Conservation (phyloP, 2,888 invertebrate genomes). For the Macroteleia sp. region DNA sequence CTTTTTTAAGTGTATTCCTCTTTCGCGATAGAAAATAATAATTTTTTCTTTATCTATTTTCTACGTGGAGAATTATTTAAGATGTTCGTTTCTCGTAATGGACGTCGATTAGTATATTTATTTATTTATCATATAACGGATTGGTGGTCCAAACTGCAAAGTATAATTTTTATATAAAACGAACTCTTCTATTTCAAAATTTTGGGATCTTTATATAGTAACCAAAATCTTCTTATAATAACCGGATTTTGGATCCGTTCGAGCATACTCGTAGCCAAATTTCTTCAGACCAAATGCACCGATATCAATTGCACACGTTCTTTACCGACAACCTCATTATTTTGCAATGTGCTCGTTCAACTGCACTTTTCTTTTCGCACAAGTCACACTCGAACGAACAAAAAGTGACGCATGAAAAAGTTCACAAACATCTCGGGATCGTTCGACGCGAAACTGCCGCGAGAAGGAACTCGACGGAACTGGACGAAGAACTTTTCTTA, state of each 20-base stretch:
- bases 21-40: too few relatives aligned
- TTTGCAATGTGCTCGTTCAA: not conserved
- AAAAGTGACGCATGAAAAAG: conserved; percentile 25
- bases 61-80: too few relatives aligned
- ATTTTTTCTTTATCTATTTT: too few relatives aligned
- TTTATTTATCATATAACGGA: too few relatives aligned
- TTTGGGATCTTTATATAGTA: too few relatives aligned
- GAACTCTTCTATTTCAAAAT: not conserved
- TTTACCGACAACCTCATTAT: conserved; percentile 11
- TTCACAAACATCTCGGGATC: conserved; percentile 23
- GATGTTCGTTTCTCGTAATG: too few relatives aligned
- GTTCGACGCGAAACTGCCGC: conserved; percentile 18
- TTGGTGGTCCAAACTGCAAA: too few relatives aligned
- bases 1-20: too few relatives aligned
- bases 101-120: too few relatives aligned
- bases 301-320: conserved; percentile 13
- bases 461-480: conserved; percentile 18
- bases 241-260: conserved; percentile 6
- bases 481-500: conserved; percentile 40
- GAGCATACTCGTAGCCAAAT: not conserved
- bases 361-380: conserved; percentile 23
- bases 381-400: conserved; percentile 27
- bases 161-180: not conserved
- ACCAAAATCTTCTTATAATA: conserved; percentile 27
- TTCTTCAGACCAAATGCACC: conserved; percentile 1